Evolutionary conservation across 2,888 invertebrate genomes (phyloP), one percentile per base, ranked within the genome.

Genomic region (Meteorus colon): DNA sequence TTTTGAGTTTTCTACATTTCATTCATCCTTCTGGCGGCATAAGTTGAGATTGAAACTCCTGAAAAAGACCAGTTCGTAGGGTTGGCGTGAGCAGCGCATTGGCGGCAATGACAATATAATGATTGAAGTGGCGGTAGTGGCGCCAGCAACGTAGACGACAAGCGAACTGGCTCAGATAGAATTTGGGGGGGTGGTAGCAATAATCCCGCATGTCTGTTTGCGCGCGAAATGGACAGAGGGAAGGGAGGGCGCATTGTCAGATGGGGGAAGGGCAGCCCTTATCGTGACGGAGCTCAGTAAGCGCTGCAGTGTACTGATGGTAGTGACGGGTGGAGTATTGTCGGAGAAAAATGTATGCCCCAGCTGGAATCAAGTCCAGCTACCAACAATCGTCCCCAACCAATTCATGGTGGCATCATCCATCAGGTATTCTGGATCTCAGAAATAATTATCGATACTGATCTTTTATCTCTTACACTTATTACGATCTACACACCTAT

Each of bases 241-340:
- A 85, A 85, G 82, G 83, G 85, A 82, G 81, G 80, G 83, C 74
- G 6, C 19, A 81, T 81, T 79, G 79, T 76, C 72, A 73, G 72
- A 78, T 81, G 75, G 77, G 77, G 78, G 82, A 27, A 63, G 27
- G 37, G 29, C 74, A 81, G 82, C 82, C 82, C 80, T 80, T 75
- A 70, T 63, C 75, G 74, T 75, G 71, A 77, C 81, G 84, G 84
- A 86, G 85, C 84, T 86, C 41, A 41, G 85, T 85, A 85, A 83
- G 80, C 81, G 84, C 86, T 82, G 85, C 84, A 83, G 83, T 83
- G n/a, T 31, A 19, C 65, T 4, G 65, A 41, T 10, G 37, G 82
- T 86, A 89, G 89, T 89, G 87, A 88, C 89, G 88, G 89, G 89
- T 88, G 89, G 88, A 88, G 88, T 88, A 88, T 89, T 87, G 87